Conservation (phyloP, 2,797 vertebrate species). For the Coregonus sp. region DNA sequence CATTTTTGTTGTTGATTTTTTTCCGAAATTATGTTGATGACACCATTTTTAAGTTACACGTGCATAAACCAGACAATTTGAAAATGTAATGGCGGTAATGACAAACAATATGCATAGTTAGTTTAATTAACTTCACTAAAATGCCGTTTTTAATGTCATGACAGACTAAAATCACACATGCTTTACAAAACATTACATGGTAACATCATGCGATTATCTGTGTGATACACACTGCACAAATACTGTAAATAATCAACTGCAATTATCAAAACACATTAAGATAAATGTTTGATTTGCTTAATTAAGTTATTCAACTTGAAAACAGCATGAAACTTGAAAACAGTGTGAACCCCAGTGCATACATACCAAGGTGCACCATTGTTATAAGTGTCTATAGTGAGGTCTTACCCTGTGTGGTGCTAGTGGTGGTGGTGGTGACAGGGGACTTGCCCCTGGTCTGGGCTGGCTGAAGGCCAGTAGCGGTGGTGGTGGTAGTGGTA, state of each 20-base stretch:
- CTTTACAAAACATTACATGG: neutral
- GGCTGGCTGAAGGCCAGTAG: conserved; percentile 62
- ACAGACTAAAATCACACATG: conserved; percentile 1
- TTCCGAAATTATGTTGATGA: neutral
- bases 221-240: neutral
- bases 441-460: conserved; percentile 75
- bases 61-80: neutral
- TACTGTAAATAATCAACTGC: neutral
- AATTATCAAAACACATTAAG: neutral
- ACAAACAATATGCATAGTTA: neutral
- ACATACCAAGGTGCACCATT: neutral
- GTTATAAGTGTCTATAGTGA: neutral
- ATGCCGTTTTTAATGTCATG: neutral
- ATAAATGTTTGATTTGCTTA: neutral
- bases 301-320: no score
- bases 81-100: conserved; percentile 1
- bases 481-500: conserved; percentile 42
- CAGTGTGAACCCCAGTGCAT: neutral
- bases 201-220: neutral
- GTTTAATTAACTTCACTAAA: neutral
- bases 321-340: no score
- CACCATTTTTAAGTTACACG: neutral
- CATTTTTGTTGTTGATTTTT: neutral
- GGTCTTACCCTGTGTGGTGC: conserved; percentile 82
- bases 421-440: conserved; percentile 57